Percentiles rank a stretch among this genome's conserved stretches.
Conservation (phyloP, 2,888 invertebrate species). For the Entomobrya proxima region DNA sequence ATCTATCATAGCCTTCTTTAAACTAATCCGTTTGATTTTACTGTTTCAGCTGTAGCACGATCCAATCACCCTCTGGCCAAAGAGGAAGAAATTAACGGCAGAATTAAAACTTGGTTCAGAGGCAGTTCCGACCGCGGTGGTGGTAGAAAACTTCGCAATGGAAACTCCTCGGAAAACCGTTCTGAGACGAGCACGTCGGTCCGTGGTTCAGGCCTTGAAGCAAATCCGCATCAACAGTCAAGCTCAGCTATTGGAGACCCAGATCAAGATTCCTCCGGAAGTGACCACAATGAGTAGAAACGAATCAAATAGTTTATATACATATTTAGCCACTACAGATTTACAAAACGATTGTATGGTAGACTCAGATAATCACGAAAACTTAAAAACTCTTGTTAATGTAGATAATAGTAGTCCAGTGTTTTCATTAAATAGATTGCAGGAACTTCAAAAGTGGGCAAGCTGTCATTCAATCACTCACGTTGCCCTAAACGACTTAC, state of each 20-base stretch:
- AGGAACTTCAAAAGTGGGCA: constrained; percentile 26
- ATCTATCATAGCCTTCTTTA: too few relatives aligned
- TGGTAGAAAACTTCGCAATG: background rate
- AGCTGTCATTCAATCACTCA: constrained; percentile 37
- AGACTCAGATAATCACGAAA: background rate
- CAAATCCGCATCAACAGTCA: background rate
- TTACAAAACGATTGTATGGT: too few relatives aligned
- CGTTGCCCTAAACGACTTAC: constrained; percentile 6
- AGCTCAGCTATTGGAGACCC: background rate
- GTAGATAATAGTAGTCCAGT: too few relatives aligned
- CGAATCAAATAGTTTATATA: background rate
- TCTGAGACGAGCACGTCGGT: background rate
- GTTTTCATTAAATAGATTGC: too few relatives aligned
- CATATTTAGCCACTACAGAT: background rate
- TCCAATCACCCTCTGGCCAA: background rate
- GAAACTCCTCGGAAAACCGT: constrained; percentile 17
- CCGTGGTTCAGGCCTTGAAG: background rate
- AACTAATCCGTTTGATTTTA: too few relatives aligned
- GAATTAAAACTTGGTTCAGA: background rate
- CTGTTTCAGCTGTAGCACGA: background rate
- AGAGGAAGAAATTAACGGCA: background rate
- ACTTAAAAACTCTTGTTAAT: background rate
- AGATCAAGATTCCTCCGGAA: too few relatives aligned
- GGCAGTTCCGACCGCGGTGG: background rate
- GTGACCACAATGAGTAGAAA: background rate